Conservation (phyloP, 2,888 invertebrate species). For the Harpagoxenus sublaevis region DNA sequence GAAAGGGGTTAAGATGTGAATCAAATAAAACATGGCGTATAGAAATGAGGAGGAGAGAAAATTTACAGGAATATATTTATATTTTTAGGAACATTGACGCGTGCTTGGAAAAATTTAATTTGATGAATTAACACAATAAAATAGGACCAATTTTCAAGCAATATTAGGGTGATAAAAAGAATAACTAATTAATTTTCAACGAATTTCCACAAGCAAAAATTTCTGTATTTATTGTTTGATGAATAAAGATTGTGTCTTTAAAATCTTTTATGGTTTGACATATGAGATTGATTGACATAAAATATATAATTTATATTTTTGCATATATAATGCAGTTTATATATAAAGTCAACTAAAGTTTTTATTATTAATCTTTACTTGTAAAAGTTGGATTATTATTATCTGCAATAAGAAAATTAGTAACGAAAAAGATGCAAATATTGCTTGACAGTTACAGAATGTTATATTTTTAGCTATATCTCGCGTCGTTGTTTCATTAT, state of each 20-base stretch:
- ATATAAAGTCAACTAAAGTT: background rate
- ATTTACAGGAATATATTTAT: conserved; percentile 7
- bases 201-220: too few relatives aligned
- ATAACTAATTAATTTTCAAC: too few relatives aligned
- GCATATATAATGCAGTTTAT: background rate
- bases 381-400: background rate
- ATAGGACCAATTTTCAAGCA: too few relatives aligned
- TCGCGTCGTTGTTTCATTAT: background rate
- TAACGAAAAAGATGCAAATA: background rate
- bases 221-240: background rate
- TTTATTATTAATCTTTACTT: background rate
- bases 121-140: background rate
- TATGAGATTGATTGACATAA: background rate
- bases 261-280: background rate
- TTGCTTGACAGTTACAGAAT: background rate
- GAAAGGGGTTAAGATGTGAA: conserved; percentile 75
- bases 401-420: background rate
- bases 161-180: too few relatives aligned
- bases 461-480: background rate
- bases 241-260: background rate
- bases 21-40: conserved; percentile 70
- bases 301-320: background rate
- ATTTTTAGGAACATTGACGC: background rate
- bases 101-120: background rate
- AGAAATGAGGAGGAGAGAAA: conserved; percentile 7